phyloP scores from a whole-genome alignment of 2,888 invertebrate genomes.

The Atrina japonica region DNA sequence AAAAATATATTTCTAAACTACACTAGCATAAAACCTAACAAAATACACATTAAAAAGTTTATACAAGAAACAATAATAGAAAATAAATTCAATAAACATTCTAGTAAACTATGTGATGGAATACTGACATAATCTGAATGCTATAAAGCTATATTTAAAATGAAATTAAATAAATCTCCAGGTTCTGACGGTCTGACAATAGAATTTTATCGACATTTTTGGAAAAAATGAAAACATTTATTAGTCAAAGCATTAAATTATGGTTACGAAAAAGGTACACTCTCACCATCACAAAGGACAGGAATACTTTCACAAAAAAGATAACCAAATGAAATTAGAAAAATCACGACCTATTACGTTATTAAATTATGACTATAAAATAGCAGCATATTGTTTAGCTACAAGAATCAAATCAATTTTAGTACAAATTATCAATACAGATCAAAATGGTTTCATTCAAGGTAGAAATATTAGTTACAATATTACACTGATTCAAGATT shows the following conservation, averaged over 20 bases:
- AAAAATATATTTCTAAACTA: conserved; percentile 3
- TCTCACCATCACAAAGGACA: conserved; percentile 6
- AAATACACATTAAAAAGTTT: background rate
- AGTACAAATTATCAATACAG: conserved; percentile 8
- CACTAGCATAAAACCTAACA: conserved; percentile 3
- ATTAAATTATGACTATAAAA: conserved; percentile 11
- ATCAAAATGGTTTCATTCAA: conserved; percentile 30
- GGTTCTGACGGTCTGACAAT: conserved; percentile 18
- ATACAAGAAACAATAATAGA: conserved; percentile 5
- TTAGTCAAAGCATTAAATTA: conserved; percentile 1
- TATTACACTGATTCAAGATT: too few species aligned
- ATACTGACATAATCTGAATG: conserved; percentile 15
- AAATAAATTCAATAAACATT: conserved; percentile 4
- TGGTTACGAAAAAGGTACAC: background rate
- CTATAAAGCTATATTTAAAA: background rate
- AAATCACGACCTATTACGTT: conserved; percentile 24
- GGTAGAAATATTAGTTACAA: conserved; percentile 24
- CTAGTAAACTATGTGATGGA: background rate
- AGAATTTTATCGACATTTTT: conserved; percentile 28
- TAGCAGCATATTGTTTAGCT: conserved; percentile 2
- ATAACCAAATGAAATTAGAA: background rate
- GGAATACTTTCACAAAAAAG: conserved; percentile 30
- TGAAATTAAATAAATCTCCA: conserved; percentile 19
- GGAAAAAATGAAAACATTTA: conserved; percentile 4
- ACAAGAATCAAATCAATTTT: conserved; percentile 12